Conservation (phyloP, 2,888 invertebrate genomes). For the Tenthredo scrophulariae region DNA sequence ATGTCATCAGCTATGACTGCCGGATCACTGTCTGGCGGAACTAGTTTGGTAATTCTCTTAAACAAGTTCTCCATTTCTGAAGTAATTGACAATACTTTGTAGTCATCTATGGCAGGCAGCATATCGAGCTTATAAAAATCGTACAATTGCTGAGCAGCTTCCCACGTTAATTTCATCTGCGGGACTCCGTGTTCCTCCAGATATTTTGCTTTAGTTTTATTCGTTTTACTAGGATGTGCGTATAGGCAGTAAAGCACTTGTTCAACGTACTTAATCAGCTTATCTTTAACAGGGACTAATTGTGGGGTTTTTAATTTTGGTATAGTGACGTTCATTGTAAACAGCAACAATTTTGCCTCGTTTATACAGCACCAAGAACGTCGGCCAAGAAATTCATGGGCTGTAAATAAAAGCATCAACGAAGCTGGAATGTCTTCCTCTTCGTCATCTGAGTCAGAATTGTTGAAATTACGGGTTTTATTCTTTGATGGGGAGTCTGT, state of each 20-base stretch:
- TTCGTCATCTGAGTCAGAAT: conserved; percentile 77
- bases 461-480: conserved; percentile 63
- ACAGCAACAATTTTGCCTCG: conserved; percentile 88
- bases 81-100: conserved; percentile 88
- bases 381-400: conserved; percentile 91
- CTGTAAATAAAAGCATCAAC: conserved; percentile 88
- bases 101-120: conserved; percentile 91
- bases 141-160: conserved; percentile 86
- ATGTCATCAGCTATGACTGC: conserved; percentile 83
- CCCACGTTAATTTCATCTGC: conserved; percentile 86
- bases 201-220: conserved; percentile 79
- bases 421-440: conserved; percentile 86
- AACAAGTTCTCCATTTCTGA: conserved; percentile 89
- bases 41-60: conserved; percentile 84
- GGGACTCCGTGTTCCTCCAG: conserved; percentile 89
- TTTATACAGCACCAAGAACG: conserved; percentile 89
- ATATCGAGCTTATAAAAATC: conserved; percentile 90
- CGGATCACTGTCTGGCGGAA: conserved; percentile 86
- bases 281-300: conserved; percentile 83
- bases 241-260: conserved; percentile 93
- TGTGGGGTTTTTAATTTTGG: conserved; percentile 85
- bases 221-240: conserved; percentile 88
- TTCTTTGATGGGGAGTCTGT: conserved; percentile 64
- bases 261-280: conserved; percentile 89
- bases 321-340: conserved; percentile 88